These are phyloP conservation scores for Temnothorax unifasciatus DNA, from an alignment of 2,888 invertebrate genomes.

Conservation along the genomic window DNA sequence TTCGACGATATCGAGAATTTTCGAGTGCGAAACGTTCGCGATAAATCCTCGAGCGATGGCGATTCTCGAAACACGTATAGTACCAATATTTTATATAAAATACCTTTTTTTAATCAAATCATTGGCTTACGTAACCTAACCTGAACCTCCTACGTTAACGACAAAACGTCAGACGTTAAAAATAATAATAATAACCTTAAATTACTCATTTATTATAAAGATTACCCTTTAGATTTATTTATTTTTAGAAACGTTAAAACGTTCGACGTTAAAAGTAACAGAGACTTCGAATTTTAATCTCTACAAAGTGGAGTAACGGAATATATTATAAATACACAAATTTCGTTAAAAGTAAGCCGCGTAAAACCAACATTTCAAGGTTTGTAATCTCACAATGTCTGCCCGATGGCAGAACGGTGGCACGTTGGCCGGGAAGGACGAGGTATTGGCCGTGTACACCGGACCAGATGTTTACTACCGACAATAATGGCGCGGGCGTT, in stretches of 20 bases:
- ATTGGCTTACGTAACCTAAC: neutral
- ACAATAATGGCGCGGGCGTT: constrained; percentile 74
- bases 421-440: constrained; percentile 64
- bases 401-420: constrained; percentile 26
- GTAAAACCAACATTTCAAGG: neutral
- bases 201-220: neutral
- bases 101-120: neutral
- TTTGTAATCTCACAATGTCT: constrained; percentile 36
- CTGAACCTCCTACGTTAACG: neutral
- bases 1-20: neutral
- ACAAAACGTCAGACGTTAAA: too few species aligned
- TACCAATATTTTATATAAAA: neutral
- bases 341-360: neutral
- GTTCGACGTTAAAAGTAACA: neutral
- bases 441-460: constrained; percentile 50
- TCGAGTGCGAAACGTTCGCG: neutral
- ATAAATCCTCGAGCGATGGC: neutral
- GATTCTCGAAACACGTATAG: neutral
- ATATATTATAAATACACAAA: neutral
- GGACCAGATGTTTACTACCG: constrained; percentile 67
- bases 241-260: neutral
- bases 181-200: neutral
- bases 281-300: neutral
- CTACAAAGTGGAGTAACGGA: neutral
- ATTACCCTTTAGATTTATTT: neutral